Conservation (phyloP, 2,888 invertebrate genomes). For the Orthosia gothica region DNA sequence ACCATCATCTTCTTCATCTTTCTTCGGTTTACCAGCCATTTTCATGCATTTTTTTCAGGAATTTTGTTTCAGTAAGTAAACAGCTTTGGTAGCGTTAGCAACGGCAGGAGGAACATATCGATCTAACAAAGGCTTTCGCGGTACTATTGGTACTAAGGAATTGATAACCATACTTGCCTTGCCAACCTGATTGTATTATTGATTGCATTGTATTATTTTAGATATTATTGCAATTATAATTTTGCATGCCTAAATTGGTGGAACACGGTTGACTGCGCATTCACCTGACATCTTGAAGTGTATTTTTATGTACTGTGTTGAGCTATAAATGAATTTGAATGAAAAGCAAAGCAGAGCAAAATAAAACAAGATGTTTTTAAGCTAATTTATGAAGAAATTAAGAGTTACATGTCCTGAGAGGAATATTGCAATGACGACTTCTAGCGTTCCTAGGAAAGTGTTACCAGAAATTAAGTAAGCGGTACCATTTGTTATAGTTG, state of each 20-base stretch:
- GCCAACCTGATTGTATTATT: not conserved
- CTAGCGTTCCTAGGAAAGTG: not conserved
- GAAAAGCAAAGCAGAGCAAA: not conserved
- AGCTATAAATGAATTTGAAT: too few relatives aligned
- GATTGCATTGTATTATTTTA: too few relatives aligned
- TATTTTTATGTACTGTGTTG: too few relatives aligned
- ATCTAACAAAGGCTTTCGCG: constrained; percentile 64
- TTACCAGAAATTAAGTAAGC: too few relatives aligned
- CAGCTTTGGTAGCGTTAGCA: constrained; percentile 46
- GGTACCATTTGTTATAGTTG: too few relatives aligned
- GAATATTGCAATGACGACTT: not conserved
- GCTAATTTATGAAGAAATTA: not conserved
- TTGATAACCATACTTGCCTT: not conserved
- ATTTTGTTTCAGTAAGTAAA: constrained; percentile 17
- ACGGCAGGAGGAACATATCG: constrained; percentile 65
- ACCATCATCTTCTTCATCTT: constrained; percentile 85
- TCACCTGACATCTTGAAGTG: too few relatives aligned
- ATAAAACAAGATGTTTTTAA: not conserved
- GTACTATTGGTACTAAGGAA: not conserved
- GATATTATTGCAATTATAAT: too few relatives aligned
- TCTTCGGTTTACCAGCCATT: constrained; percentile 87
- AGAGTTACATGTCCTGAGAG: not conserved
- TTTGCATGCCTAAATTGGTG: too few relatives aligned
- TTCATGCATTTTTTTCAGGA: constrained; percentile 14
- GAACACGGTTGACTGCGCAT: too few relatives aligned